Percentiles rank a stretch among this genome's conserved stretches.
These are phyloP conservation scores for Sepioteuthis lessoniana DNA, from an alignment of 2,888 invertebrate genomes.

Conservation along the genomic window DNA sequence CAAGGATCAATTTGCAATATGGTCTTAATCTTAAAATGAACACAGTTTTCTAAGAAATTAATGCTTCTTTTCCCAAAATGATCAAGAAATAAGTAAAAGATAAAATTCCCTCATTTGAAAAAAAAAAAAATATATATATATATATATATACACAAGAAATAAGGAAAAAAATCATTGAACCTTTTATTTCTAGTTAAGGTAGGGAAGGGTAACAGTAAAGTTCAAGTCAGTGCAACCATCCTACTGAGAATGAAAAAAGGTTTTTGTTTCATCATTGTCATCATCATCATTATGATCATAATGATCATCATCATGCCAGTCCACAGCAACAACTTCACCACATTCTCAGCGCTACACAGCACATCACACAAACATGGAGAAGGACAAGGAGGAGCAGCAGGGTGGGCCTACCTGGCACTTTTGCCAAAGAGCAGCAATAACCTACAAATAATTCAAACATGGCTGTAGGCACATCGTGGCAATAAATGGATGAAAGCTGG, in stretches of 20 bases:
- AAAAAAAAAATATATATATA: too few relatives aligned
- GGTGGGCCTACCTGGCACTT: conserved; percentile 45
- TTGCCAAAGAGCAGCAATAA: conserved; percentile 43
- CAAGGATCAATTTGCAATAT: neutral
- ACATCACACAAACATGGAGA: conserved; percentile 44
- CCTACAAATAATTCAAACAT: conserved; percentile 46
- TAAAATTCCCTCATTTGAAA: too few relatives aligned
- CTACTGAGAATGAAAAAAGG: conserved; percentile 13
- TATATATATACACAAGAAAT: neutral
- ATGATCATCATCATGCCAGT: conserved; percentile 44
- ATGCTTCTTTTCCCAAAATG: neutral
- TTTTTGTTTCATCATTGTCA: neutral
- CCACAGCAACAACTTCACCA: conserved; percentile 44
- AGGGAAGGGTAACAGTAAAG: neutral
- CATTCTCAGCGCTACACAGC: conserved; percentile 46
- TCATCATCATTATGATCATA: neutral
- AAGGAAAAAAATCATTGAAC: neutral
- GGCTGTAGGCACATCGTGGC: conserved; percentile 23
- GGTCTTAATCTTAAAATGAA: neutral
- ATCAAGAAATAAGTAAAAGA: too few relatives aligned
- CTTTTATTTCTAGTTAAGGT: neutral
- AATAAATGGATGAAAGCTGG: neutral
- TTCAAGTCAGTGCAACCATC: conserved; percentile 33
- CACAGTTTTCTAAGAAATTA: neutral
- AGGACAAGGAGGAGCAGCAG: conserved; percentile 19